These are phyloP conservation scores for Hecatera dysodea DNA, from an alignment of 2,888 invertebrate genomes.

Conservation along the genomic window DNA sequence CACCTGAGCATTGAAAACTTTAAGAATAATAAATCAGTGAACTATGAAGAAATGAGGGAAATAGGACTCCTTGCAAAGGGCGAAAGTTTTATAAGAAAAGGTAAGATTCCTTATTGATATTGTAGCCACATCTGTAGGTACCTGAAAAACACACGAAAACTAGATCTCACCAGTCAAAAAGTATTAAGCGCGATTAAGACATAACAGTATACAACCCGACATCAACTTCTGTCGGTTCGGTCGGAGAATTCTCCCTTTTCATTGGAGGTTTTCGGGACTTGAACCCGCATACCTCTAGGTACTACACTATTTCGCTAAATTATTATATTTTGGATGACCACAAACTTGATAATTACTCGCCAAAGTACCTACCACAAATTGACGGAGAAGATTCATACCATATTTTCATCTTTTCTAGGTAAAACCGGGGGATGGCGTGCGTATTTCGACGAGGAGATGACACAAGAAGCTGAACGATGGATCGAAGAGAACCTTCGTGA, in stretches of 20 bases:
- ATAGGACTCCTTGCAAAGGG: constrained; percentile 17
- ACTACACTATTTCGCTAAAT: too few relatives aligned
- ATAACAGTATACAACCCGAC: neutral
- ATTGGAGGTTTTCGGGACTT: too few relatives aligned
- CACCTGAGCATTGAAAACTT: constrained; percentile 94
- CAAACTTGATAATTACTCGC: too few relatives aligned
- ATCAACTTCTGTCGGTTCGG: too few relatives aligned
- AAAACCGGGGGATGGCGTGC: constrained; percentile 93
- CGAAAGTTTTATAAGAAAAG: constrained; percentile 63
- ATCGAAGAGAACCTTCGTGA: constrained; percentile 91
- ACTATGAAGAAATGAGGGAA: constrained; percentile 49
- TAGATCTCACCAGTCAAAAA: too few relatives aligned
- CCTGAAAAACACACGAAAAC: too few relatives aligned
- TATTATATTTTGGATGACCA: neutral
- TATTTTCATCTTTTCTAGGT: constrained; percentile 79
- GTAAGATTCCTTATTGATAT: constrained; percentile 26
- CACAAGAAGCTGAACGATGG: constrained; percentile 93
- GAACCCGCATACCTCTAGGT: too few relatives aligned
- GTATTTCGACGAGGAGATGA: constrained; percentile 93
- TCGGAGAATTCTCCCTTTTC: too few relatives aligned
- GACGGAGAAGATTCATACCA: neutral
- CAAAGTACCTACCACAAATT: too few relatives aligned
- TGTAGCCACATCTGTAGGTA: neutral
- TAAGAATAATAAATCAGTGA: constrained; percentile 92
- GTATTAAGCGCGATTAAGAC: too few relatives aligned